Evolutionary conservation across 1,140 invertebrate genomes (phyloP).

Genomic region (Nautilus pompilius): DNA sequence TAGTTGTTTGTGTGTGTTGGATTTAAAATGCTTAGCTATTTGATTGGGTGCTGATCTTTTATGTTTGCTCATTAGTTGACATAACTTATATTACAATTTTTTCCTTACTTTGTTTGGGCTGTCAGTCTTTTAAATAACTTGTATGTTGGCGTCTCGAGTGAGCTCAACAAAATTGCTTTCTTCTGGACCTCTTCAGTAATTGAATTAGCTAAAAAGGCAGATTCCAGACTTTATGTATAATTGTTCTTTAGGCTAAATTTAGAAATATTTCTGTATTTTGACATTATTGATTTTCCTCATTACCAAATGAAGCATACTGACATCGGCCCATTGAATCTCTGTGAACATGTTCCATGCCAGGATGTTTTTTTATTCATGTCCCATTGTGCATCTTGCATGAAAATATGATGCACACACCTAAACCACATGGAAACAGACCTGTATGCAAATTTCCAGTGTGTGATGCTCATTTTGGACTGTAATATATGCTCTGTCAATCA

Average conservation of each 20-base stretch:
- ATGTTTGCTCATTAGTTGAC: constrained; percentile 17
- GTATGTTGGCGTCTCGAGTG: constrained; percentile 9
- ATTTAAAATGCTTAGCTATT: constrained; percentile 18
- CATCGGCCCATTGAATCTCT: too few relatives aligned
- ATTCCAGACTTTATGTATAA: constrained; percentile 4
- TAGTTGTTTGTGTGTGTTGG: constrained; percentile 12
- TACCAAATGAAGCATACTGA: too few relatives aligned
- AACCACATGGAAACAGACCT: too few relatives aligned
- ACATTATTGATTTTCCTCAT: background rate
- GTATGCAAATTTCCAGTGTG: too few relatives aligned
- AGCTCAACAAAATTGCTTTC: constrained; percentile 7
- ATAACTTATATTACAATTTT: constrained; percentile 1
- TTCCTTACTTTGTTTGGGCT: constrained; percentile 9
- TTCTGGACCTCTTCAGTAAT: constrained; percentile 4
- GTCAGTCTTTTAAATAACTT: constrained; percentile 14
- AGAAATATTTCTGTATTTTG: background rate
- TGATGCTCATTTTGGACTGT: too few relatives aligned
- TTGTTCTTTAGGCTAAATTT: background rate
- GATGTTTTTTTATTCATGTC: too few relatives aligned
- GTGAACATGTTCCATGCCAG: too few relatives aligned
- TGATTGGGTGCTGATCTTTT: constrained; percentile 14
- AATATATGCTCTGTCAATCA: too few relatives aligned
- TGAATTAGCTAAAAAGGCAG: constrained; percentile 12
- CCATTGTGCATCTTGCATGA: too few relatives aligned
- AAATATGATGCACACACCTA: too few relatives aligned